Evolutionary conservation across 2,888 invertebrate species (phyloP).

Genomic region (Brassicogethes aeneus): DNA sequence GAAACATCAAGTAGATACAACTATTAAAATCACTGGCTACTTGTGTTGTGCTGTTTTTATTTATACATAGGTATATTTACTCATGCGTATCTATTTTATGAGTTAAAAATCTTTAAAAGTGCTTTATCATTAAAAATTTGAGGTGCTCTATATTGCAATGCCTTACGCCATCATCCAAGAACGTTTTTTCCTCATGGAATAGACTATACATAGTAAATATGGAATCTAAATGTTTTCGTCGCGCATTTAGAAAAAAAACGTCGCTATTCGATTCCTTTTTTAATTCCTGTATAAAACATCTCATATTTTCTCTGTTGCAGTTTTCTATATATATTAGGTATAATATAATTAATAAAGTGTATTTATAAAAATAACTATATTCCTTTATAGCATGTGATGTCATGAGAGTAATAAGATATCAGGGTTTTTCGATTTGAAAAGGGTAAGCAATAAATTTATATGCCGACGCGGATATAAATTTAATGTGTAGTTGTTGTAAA

Average conservation of each 20-base stretch:
- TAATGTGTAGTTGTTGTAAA: too few relatives aligned
- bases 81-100: not conserved
- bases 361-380: conserved; percentile 10
- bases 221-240: too few relatives aligned
- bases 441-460: too few relatives aligned
- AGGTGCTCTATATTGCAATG: too few relatives aligned
- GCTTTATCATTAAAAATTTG: too few relatives aligned
- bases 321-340: conserved; percentile 11
- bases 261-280: conserved; percentile 1
- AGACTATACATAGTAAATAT: too few relatives aligned
- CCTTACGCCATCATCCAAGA: too few relatives aligned
- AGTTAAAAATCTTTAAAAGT: not conserved
- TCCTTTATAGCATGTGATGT: conserved; percentile 10
- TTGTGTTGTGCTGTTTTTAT: conserved; percentile 18
- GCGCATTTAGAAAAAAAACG: conserved; percentile 13
- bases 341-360: conserved; percentile 13
- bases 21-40: conserved; percentile 19
- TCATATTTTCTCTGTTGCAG: conserved; percentile 13
- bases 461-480: too few relatives aligned
- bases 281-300: not conserved
- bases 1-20: conserved; percentile 24
- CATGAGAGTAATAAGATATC: conserved; percentile 6
- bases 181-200: too few relatives aligned
- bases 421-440: too few relatives aligned
- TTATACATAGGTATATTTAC: conserved; percentile 2